phyloP scores from a whole-genome alignment of 2,888 invertebrate species.

The Tipula lateralis region DNA sequence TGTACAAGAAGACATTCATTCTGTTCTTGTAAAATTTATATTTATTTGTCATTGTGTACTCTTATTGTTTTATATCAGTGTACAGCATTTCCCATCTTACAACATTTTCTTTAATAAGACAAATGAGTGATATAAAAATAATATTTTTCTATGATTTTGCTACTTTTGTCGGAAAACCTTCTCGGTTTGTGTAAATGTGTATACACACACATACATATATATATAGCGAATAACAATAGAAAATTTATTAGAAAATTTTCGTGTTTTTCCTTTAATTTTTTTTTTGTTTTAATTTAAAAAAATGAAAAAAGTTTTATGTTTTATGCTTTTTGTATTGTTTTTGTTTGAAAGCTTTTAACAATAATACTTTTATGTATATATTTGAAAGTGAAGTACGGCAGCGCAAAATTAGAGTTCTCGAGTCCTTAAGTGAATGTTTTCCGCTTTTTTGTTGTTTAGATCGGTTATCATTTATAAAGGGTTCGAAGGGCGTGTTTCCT shows the following conservation, averaged over 20 bases:
- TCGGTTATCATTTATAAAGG: background rate
- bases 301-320: background rate
- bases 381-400: background rate
- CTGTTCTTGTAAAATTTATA: background rate
- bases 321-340: background rate
- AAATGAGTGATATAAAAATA: background rate
- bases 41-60: background rate
- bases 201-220: background rate
- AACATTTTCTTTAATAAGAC: background rate
- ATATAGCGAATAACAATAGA: background rate
- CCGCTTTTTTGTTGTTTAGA: background rate
- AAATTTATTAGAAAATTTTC: background rate
- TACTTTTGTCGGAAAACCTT: background rate
- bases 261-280: background rate
- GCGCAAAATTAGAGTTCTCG: background rate
- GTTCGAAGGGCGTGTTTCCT: background rate
- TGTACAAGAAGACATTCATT: background rate
- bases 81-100: background rate
- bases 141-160: background rate
- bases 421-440: background rate
- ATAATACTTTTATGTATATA: background rate
- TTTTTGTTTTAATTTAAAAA: background rate
- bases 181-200: background rate
- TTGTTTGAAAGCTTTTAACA: conserved; percentile 7
- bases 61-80: background rate